Percentiles rank a stretch among this genome's conserved stretches.
These are phyloP conservation scores for Hemithea aestivaria DNA, from an alignment of 2,888 invertebrate genomes.

Conservation along the genomic window DNA sequence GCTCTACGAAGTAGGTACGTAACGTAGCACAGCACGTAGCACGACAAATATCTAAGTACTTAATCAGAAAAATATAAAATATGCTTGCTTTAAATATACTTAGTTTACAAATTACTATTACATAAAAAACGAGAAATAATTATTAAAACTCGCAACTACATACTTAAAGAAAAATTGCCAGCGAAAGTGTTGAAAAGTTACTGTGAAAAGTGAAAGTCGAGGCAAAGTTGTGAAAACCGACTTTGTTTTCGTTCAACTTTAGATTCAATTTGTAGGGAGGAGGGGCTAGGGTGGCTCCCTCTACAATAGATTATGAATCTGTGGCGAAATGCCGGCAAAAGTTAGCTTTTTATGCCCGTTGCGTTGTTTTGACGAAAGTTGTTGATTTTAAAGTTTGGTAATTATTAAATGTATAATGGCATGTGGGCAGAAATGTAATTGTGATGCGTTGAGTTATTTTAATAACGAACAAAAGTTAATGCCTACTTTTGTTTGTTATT, in stretches of 20 bases:
- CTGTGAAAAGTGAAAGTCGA: constrained; percentile 63
- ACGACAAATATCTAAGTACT: too few relatives aligned
- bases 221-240: constrained; percentile 55
- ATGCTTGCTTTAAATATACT: too few relatives aligned
- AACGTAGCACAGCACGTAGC: too few relatives aligned
- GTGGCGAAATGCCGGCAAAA: constrained; percentile 36
- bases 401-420: too few relatives aligned
- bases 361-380: not conserved
- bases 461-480: too few relatives aligned
- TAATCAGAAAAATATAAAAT: too few relatives aligned
- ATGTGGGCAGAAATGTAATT: too few relatives aligned
- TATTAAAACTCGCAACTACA: constrained; percentile 15
- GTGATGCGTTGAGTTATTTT: too few relatives aligned
- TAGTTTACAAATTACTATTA: too few relatives aligned
- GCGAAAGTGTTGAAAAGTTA: constrained; percentile 68
- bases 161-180: constrained; percentile 38
- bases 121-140: constrained; percentile 1
- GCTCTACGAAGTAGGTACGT: too few relatives aligned
- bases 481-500: too few relatives aligned
- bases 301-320: constrained; percentile 44
- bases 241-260: constrained; percentile 70
- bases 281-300: constrained; percentile 31
- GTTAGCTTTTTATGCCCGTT: constrained; percentile 20
- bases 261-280: constrained; percentile 61
- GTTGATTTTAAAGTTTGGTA: too few relatives aligned